Percentiles rank a stretch among this genome's conserved stretches.
Evolutionary conservation across 2,113 vertebrate genomes (phyloP).

Genomic region (Proteles cristata): DNA sequence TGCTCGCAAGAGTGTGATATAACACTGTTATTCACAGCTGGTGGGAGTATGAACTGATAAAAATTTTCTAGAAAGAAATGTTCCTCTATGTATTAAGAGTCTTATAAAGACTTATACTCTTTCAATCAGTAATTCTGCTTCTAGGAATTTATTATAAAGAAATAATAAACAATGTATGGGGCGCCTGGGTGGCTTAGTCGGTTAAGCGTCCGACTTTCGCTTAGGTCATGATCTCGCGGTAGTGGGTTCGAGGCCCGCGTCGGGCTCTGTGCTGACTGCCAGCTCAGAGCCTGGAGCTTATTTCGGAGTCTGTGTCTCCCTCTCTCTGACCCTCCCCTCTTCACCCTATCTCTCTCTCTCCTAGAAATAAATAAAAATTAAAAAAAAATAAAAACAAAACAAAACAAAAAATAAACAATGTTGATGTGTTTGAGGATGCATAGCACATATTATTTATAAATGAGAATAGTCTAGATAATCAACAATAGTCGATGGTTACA

Average conservation of each 20-base stretch:
- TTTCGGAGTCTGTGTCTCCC: no score
- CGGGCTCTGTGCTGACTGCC: no score
- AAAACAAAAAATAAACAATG: conserved; percentile 4
- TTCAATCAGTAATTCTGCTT: conserved; percentile 37
- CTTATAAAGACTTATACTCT: conserved; percentile 44
- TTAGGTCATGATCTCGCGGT: no score
- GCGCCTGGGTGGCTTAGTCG: no score
- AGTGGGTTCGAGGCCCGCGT: no score
- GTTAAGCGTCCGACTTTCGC: no score
- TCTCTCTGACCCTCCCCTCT: no score
- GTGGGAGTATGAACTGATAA: conserved; percentile 29
- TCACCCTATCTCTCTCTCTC: no score
- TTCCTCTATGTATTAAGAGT: conserved; percentile 10
- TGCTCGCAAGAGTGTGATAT: not conserved
- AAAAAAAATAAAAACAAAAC: no score
- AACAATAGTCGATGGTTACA: not conserved
- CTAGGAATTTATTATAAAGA: conserved; percentile 43
- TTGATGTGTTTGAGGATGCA: conserved; percentile 19
- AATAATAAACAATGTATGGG: conserved; percentile 38
- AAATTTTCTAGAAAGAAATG: conserved; percentile 51
- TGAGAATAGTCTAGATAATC: not conserved
- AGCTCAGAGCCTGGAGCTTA: no score
- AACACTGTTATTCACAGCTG: conserved; percentile 43
- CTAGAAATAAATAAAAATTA: no score
- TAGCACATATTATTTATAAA: not conserved